These are phyloP conservation scores for Poecilia picta DNA, from an alignment of 2,797 vertebrate genomes.

Conservation along the genomic window DNA sequence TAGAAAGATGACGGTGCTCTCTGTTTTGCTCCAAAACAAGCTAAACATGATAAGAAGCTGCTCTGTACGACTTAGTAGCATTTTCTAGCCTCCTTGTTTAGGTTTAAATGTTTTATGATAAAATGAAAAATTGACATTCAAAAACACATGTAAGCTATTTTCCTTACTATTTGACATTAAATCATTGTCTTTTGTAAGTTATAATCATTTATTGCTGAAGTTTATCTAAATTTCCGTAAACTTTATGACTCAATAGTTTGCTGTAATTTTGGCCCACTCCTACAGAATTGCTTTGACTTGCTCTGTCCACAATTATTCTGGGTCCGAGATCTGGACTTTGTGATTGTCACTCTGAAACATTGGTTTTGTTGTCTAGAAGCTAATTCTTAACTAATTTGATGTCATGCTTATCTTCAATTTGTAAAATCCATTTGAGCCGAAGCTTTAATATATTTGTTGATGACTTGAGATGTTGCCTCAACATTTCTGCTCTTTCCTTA, in stretches of 20 bases:
- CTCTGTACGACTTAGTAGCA: not conserved
- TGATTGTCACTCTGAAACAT: no score
- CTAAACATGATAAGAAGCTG: not conserved
- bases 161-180: not conserved
- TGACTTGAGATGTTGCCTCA: not conserved
- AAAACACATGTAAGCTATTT: not conserved
- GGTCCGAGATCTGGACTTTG: no score
- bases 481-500: not conserved
- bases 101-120: not conserved
- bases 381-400: no score
- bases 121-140: not conserved
- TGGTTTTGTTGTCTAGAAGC: no score
- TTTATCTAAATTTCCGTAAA: not conserved
- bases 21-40: not conserved
- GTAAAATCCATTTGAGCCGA: no score
- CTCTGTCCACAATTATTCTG: no score
- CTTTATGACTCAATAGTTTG: not conserved
- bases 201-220: not conserved
- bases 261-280: not conserved
- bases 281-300: no score
- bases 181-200: not conserved
- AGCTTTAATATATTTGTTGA: not conserved
- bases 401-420: no score
- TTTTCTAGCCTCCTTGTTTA: not conserved
- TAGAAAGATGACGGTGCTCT: not conserved